These are phyloP conservation scores for Anoura caudifer DNA, from an alignment of 2,113 vertebrate species.

Conservation along the genomic window DNA sequence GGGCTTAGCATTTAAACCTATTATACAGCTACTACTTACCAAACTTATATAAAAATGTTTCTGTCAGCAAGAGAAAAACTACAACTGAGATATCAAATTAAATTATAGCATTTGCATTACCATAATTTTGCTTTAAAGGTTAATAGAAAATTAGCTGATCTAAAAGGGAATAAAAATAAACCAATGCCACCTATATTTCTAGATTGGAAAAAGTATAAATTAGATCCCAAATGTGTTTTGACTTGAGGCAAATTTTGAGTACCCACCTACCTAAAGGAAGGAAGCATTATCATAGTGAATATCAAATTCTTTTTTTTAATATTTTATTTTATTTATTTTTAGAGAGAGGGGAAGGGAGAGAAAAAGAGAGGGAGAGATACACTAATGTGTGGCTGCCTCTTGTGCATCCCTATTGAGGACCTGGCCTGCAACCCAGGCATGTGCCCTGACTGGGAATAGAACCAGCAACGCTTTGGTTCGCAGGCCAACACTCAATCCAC, in stretches of 20 bases:
- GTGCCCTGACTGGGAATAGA: too few relatives aligned
- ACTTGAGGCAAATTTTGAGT: conserved; percentile 44
- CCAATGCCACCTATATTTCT: conserved; percentile 6
- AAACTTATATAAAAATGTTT: conserved; percentile 46
- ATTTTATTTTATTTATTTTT: too few relatives aligned
- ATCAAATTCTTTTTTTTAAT: background rate
- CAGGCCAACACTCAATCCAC: too few relatives aligned
- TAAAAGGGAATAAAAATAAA: conserved; percentile 43
- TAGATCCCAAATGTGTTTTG: conserved; percentile 41
- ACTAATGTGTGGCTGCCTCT: too few relatives aligned
- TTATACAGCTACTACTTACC: background rate
- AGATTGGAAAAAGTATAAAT: conserved; percentile 35
- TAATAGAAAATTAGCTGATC: conserved; percentile 37
- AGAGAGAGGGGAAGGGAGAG: too few relatives aligned
- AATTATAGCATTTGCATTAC: conserved; percentile 27
- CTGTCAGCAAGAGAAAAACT: conserved; percentile 47
- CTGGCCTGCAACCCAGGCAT: too few relatives aligned
- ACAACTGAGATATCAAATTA: conserved; percentile 27
- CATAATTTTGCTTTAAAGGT: conserved; percentile 43
- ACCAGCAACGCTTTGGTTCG: too few relatives aligned
- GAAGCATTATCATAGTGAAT: background rate
- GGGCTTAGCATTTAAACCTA: background rate
- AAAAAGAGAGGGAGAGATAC: too few relatives aligned
- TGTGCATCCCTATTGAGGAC: too few relatives aligned
- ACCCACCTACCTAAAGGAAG: background rate